A percentile compares a stretch with the other conserved stretches of the same genome.
These are phyloP conservation scores for Myotis myotis DNA, from an alignment of 2,797 vertebrate species.

Conservation along the genomic window DNA sequence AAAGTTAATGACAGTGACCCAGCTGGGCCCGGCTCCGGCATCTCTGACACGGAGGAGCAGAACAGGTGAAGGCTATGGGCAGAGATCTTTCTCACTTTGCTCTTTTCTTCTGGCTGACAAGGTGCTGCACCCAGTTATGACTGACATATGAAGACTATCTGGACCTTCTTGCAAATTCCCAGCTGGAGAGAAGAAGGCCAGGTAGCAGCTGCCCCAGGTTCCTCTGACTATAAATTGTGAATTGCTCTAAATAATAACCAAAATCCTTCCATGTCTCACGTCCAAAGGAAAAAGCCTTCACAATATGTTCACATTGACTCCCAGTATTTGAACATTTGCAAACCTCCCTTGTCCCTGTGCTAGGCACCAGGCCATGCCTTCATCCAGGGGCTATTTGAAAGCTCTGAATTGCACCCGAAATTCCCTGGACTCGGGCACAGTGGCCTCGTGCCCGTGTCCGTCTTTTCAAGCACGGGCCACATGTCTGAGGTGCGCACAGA, in stretches of 20 bases:
- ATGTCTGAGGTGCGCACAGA: background rate
- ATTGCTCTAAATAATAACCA: background rate
- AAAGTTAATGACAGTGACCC: background rate
- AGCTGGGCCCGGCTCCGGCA: background rate
- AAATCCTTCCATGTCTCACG: background rate
- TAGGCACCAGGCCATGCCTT: background rate
- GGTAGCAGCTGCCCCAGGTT: background rate
- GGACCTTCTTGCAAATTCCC: background rate
- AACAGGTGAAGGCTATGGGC: background rate
- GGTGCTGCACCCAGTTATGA: too few relatives aligned
- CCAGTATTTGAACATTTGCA: background rate
- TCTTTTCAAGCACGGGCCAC: background rate
- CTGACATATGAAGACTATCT: background rate
- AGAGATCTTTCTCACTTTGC: background rate
- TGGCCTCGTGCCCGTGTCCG: background rate
- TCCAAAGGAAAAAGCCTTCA: background rate
- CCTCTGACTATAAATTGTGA: background rate
- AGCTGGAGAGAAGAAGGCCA: background rate
- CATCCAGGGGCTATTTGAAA: background rate
- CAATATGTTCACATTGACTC: background rate
- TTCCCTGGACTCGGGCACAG: background rate
- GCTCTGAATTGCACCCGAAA: background rate
- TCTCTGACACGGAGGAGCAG: background rate
- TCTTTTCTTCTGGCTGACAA: background rate
- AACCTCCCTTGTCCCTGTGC: accelerated